Conservation (phyloP, 2,797 vertebrate species). For the Buphagus erythrorhynchus region DNA sequence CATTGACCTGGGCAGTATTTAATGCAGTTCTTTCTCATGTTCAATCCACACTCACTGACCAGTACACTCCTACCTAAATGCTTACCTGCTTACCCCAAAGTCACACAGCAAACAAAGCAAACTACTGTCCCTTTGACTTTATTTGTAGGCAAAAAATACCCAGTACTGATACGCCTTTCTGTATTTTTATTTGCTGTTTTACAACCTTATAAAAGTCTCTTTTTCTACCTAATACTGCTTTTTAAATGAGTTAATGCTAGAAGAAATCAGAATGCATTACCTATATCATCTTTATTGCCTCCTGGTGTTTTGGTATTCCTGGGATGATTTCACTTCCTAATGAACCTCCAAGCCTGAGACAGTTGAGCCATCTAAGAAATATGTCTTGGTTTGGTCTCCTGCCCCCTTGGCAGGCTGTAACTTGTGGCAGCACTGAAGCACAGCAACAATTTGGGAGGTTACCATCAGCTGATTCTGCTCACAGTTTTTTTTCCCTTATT, state of each 20-base stretch:
- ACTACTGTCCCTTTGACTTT: neutral
- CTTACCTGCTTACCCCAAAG: neutral
- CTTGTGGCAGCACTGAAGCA: conserved; percentile 4
- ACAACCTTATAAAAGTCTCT: conserved; percentile 28
- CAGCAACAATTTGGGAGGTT: neutral
- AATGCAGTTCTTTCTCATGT: neutral
- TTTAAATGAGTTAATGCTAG: conserved; percentile 53
- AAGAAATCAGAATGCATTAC: conserved; percentile 47
- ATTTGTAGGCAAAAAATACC: neutral
- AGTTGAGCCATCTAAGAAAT: conserved; percentile 29
- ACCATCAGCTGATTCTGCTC: neutral
- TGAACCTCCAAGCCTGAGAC: conserved; percentile 35
- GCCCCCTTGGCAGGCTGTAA: conserved; percentile 8
- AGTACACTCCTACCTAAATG: neutral
- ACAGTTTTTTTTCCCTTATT: neutral
- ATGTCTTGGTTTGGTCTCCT: conserved; percentile 7
- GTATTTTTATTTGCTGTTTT: conserved; percentile 25
- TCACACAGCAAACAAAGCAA: neutral
- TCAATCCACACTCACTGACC: neutral
- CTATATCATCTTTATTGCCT: conserved; percentile 38
- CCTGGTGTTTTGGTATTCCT: conserved; percentile 40
- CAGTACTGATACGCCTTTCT: neutral
- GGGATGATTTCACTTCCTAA: conserved; percentile 36
- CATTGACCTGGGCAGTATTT: conserved; percentile 1
- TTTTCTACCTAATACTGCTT: conserved; percentile 17